Base-by-base conservation (phyloP, 1,140 invertebrate genomes). In the Tribolium castaneum region DNA sequence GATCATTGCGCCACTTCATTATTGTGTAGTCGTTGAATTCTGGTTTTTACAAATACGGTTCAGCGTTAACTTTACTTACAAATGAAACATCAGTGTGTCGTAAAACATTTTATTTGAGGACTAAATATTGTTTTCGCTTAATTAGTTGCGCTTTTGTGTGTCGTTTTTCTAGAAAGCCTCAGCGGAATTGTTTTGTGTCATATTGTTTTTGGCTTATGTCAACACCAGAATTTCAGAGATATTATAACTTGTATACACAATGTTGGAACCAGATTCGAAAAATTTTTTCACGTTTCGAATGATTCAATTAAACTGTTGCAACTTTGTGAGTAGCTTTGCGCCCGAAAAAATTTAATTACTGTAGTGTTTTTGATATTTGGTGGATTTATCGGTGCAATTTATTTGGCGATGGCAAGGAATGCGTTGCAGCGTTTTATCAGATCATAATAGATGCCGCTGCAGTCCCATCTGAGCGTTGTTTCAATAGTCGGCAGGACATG, bases 401-500 rank as follows among this genome's bases (percentile, higher is more conserved):
- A 45, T 45, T 45, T 10, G n/a, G 39, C 39, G 7, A 10, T 45
- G 6, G 34, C 16, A 10, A 52, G 16, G 13, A 52, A 19, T 52
- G 51, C 25, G 25, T 30, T 4, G 25, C 16, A 19, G 13, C 51
- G 6, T 52, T n/a, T 14, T 16, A 52, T 52, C 51, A 39, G 10
- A 81, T 81, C 77, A 81, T 79, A 81, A 81, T 81, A 54, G 75
- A 81, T 79, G 75, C 79, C 56, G 35, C 12, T 71, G 56, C 70
- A 77, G 59, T 81, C 81, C 81, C 81, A 50, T 22, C 39, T 39
- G 80, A 76, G 78, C 80, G 80, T 77, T 82, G 81, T 77, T 82
- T 82, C 80, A 77, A 80, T 82, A 79, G 74, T 83, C 80, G 78
- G 79, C 80, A 79, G 82, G 82, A 83, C 81, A 82, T 83, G 81